A percentile compares a stretch with the other conserved stretches of the same genome.
Evolutionary conservation across 2,113 vertebrate species (phyloP).

Genomic region (Neotoma lepida): DNA sequence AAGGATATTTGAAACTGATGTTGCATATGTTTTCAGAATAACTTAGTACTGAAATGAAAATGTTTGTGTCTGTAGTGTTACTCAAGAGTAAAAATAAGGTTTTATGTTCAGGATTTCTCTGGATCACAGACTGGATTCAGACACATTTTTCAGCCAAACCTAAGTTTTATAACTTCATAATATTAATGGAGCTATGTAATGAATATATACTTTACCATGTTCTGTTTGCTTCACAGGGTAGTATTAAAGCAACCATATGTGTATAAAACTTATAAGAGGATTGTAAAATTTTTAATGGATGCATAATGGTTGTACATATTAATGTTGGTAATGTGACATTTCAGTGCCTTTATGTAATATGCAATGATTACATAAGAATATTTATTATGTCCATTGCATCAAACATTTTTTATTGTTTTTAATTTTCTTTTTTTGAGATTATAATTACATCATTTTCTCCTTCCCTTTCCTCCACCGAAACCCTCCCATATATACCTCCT

Average conservation of each 20-base stretch:
- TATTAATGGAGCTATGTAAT: not conserved
- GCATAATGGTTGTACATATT: not conserved
- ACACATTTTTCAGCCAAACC: not conserved
- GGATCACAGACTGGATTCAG: not conserved
- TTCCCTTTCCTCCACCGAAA: not conserved
- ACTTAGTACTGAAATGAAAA: conserved; percentile 30
- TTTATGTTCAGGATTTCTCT: not conserved
- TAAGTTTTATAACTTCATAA: not conserved
- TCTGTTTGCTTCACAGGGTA: not conserved
- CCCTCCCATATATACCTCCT: not conserved
- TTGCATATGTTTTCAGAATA: not conserved
- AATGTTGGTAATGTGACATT: not conserved
- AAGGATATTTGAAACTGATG: conserved; percentile 5
- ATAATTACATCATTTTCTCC: not conserved
- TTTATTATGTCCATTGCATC: not conserved
- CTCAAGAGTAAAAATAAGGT: conserved; percentile 45
- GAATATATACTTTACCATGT: not conserved
- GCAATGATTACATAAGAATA: not conserved
- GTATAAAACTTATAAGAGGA: not conserved
- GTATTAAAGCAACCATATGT: not conserved
- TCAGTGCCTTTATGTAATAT: not conserved
- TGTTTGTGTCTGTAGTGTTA: conserved; percentile 22
- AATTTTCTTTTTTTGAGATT: not conserved
- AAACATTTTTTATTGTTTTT: not conserved
- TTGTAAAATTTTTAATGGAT: not conserved